Evolutionary conservation across 2,888 invertebrate genomes (phyloP), one percentile per base, ranked within the genome.

Genomic region (Cataglyphis rosenhaueri): DNA sequence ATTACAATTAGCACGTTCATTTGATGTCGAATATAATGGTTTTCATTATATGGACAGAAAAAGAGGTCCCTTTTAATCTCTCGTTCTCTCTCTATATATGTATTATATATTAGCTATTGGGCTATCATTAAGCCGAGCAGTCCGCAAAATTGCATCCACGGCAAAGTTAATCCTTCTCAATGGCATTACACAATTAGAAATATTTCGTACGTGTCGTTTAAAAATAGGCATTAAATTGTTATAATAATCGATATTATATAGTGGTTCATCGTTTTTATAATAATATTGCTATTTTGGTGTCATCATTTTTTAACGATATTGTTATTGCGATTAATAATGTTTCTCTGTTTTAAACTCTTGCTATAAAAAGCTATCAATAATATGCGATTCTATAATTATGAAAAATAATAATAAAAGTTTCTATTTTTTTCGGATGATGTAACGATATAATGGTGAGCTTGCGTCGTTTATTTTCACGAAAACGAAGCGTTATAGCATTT

Each of bases 1-100:
- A 79, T 79, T 61, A 79, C 44, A 79, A 70, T 79, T 70, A 70
- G 71, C 44, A 59, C 32, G 57, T 44, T 59, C 21, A 79, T 79
- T 79, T 59, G 32, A 70, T 35, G 25, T 32, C 35, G 59, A 79
- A 70, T 70, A 70, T 44, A 79, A 79, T 71, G 55, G n/a, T 66
- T 65, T 52, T 25, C 52, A 65, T 4, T 18, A 29, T 29, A 29
- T 15, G 32, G 32, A 32, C 6, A 35, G 61, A 15, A n/a, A 29
- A n/a, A 9, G 3, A 73, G 25, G 12, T 25, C 32, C 64, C 25
- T 35, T 74, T 44, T 75, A 61, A 52, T 48, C 48, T 29, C 35
- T 62, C 44, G 21, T 35, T 73, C 9, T 62, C 74, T 62, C 5
- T 78, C 59, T 38, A 38, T 55, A 9, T 6, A 29, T 29, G 2